Evolutionary conservation across 2,797 vertebrate species (phyloP).

Genomic region (Ciconia nigra): DNA sequence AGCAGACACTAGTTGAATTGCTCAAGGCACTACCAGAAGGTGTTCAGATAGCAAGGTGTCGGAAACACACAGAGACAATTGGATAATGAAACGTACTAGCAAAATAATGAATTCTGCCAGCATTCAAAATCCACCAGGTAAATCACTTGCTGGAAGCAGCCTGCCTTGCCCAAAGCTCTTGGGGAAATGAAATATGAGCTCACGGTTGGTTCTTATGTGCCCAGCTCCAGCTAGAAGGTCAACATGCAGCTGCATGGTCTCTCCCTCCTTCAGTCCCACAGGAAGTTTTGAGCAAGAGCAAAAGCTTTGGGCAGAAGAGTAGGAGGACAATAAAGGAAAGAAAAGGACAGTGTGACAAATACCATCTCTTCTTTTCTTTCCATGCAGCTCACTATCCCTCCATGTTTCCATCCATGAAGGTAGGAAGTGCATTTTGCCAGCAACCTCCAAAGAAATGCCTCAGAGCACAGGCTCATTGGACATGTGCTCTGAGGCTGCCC

Average conservation of each 20-base stretch:
- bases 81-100: background rate
- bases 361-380: background rate
- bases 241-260: background rate
- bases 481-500: rapidly evolving
- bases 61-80: background rate
- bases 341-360: background rate
- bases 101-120: background rate
- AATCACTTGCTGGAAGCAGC: background rate
- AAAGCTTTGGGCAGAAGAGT: background rate
- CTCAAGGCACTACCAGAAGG: conserved; percentile 29
- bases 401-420: background rate
- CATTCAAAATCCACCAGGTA: background rate
- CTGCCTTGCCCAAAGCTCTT: background rate
- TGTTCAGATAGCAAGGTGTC: background rate
- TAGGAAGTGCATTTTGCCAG: background rate
- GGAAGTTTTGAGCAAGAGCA: background rate
- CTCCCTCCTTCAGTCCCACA: background rate
- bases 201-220: background rate
- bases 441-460: background rate
- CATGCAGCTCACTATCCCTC: background rate
- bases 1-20: background rate
- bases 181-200: background rate
- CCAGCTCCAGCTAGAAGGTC: background rate
- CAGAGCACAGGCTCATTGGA: rapidly evolving
- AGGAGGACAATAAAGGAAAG: background rate